Conservation (phyloP, 1,140 invertebrate genomes). For the Drosophila repletoides region DNA sequence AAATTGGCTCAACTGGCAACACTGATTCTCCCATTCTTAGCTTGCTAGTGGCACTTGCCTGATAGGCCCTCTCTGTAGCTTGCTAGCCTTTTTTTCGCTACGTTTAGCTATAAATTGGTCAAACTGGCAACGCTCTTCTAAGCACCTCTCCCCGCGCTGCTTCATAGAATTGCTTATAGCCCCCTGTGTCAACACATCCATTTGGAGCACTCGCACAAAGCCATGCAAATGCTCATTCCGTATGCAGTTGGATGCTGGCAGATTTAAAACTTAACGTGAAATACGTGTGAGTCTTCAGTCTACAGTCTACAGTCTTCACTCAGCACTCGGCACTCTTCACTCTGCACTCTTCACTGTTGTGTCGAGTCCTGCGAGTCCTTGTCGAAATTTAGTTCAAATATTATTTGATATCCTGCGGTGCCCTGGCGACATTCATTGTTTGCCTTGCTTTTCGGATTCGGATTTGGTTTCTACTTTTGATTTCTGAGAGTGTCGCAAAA, state of each 20-base stretch:
- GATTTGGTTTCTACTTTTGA: conserved; percentile 58
- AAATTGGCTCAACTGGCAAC: no score
- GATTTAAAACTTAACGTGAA: conserved; percentile 41
- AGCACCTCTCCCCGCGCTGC: not conserved
- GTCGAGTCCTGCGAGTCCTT: not conserved
- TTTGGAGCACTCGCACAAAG: not conserved
- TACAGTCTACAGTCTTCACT: not conserved
- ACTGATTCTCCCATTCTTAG: no score
- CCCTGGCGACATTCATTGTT: conserved; percentile 63
- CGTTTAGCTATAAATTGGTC: no score
- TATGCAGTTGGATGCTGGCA: conserved; percentile 16
- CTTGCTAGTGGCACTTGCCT: no score
- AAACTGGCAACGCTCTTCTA: no score
- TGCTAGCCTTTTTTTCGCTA: no score
- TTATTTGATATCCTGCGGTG: conserved; percentile 73
- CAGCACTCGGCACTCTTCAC: not conserved
- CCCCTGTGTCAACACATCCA: conserved; percentile 41
- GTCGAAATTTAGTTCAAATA: conserved; percentile 63
- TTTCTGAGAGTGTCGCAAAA: conserved; percentile 58
- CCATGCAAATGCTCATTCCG: conserved; percentile 58
- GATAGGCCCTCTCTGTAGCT: no score
- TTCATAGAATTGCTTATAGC: no score
- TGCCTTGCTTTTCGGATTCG: conserved; percentile 53
- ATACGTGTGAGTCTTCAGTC: conserved; percentile 19
- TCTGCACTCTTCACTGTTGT: not conserved